Evolutionary conservation across 2,113 vertebrate species (phyloP), one percentile per base, ranked within the genome.

Genomic region (Mustela lutreola): DNA sequence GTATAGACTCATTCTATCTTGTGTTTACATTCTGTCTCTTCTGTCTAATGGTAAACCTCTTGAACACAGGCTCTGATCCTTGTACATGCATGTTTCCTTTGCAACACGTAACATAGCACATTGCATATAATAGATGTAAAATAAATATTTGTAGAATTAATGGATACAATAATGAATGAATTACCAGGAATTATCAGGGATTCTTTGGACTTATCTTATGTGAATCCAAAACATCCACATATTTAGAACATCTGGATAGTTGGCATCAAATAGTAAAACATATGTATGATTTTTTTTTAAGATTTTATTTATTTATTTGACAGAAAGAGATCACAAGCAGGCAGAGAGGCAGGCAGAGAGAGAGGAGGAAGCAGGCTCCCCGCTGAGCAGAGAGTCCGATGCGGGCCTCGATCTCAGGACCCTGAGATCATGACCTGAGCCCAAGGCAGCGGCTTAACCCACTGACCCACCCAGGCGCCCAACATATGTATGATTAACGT

Each of bases 101-200:
- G 14, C 22, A 92, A 78, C 9, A 75, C 1, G 4, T 75, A 48
- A 56, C 14, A 53, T 53, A 53, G 71, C 4, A 91, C 36, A 84
- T 89, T 75, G 33, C 26, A 62, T 75, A 60, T n/a, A 80, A 62
- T 58, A 93, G 12, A 3, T 80, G 3, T 5, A 89, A 82, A 96
- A 80, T 92, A 95, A 97, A 86, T 91, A 84, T 94, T 63, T 76
- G 1, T 76, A 87, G 22, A 90, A 80, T 92, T 56, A 92, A 71
- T 86, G 3, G 60, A 76, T 84, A 79, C 3, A 71, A 19, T 63
- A 93, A 94, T 90, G 4, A 94, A 39, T 62, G 82, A 73, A 83
- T 85, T 96, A 75, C 4, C 33, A 86, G 21, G 1, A 96, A 81
- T 82, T 62, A 79, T 81, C 11, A 95, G 12, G 19, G 26, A 1